These are phyloP conservation scores for Morus bassanus DNA, from an alignment of 2,797 vertebrate species.

Conservation along the genomic window DNA sequence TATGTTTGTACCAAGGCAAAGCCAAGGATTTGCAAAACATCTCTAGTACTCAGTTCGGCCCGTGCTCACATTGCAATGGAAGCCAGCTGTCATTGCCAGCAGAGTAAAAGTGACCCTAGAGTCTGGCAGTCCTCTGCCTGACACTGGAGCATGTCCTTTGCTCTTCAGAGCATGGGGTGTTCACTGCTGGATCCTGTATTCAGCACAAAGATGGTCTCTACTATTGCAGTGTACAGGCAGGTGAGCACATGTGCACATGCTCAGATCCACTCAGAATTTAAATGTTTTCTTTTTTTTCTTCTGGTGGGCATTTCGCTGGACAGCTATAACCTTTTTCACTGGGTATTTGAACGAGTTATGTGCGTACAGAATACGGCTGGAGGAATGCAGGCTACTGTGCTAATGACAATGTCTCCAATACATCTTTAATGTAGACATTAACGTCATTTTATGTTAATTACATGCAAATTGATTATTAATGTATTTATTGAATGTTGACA, in stretches of 20 bases:
- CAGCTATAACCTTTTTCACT: background rate
- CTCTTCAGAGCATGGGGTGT: accelerated
- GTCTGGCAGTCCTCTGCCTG: background rate
- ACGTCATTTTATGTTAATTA: background rate
- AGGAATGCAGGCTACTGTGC: background rate
- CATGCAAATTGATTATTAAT: slow-evolving; percentile 38
- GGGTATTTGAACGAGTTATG: background rate
- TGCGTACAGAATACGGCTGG: background rate
- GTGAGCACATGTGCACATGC: accelerated
- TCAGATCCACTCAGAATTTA: background rate
- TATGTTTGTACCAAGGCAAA: background rate
- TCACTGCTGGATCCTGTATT: background rate
- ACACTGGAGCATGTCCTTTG: accelerated
- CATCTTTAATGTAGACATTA: slow-evolving; percentile 23
- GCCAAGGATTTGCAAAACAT: background rate
- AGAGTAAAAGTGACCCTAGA: accelerated
- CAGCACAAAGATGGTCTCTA: background rate
- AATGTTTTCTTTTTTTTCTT: background rate
- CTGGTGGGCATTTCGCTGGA: background rate
- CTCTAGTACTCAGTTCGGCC: accelerated
- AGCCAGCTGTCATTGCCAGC: background rate
- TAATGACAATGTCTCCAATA: background rate
- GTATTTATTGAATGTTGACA: slow-evolving; percentile 52
- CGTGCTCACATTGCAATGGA: accelerated
- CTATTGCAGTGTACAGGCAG: accelerated